Conservation (phyloP, 2,113 vertebrate genomes). For the Dendrocopos noguchii region DNA sequence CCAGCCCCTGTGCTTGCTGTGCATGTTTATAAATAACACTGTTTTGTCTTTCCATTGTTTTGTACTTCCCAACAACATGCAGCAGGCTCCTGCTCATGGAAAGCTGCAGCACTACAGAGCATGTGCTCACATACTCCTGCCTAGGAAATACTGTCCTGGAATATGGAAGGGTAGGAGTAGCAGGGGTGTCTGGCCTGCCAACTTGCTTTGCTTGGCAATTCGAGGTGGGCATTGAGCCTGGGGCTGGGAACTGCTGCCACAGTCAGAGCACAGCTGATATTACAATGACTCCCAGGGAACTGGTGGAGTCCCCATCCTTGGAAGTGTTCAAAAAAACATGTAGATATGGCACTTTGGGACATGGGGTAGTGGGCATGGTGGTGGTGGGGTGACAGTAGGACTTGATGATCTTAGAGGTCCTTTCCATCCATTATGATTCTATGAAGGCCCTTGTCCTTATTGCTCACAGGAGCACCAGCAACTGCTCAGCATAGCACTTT, state of each 20-base stretch:
- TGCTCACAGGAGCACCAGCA: not conserved
- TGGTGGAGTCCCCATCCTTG: too few species aligned
- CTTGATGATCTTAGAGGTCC: too few species aligned
- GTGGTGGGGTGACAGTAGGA: too few species aligned
- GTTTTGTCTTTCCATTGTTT: too few species aligned
- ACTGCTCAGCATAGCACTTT: not conserved
- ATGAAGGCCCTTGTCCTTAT: not conserved
- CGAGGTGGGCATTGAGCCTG: not conserved
- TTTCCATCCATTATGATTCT: too few species aligned
- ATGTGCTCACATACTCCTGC: not conserved
- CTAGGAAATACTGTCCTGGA: not conserved
- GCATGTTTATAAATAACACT: too few species aligned
- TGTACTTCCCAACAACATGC: too few species aligned
- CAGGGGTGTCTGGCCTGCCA: not conserved
- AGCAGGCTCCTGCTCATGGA: not conserved
- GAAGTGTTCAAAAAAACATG: too few species aligned
- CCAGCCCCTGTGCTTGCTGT: too few species aligned
- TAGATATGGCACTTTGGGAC: too few species aligned
- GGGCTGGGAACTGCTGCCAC: not conserved
- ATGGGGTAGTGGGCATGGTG: too few species aligned
- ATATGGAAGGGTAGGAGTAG: not conserved
- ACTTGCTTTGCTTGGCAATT: not conserved
- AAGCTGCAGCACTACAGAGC: not conserved
- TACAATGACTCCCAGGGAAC: too few species aligned
- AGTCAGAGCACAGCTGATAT: not conserved